Percentiles rank a stretch among this genome's conserved stretches.
These are phyloP conservation scores for Bombyx mori DNA, from an alignment of 1,140 invertebrate species.

Conservation along the genomic window ASM3026992v2 NC_085110.1:15733501-15734000, in stretches of 20 bases:
- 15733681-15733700: constrained; percentile 67
- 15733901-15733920: too few relatives aligned
- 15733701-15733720: constrained; percentile 66
- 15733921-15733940: too few relatives aligned
- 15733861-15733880: not conserved
- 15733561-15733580: constrained; percentile 59
- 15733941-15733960: too few relatives aligned
- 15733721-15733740: constrained; percentile 61
- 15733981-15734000: too few relatives aligned
- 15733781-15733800: constrained; percentile 29
- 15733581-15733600: constrained; percentile 24
- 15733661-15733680: constrained; percentile 47
- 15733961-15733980: too few relatives aligned
- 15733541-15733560: constrained; percentile 50
- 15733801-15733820: constrained; percentile 32
- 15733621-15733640: constrained; percentile 57
- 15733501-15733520: constrained; percentile 18
- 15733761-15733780: constrained; percentile 39
- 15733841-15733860: constrained; percentile 4
- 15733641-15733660: constrained; percentile 59
- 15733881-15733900: not conserved
- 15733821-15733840: constrained; percentile 14
- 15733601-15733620: constrained; percentile 15
- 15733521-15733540: constrained; percentile 46
- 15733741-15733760: constrained; percentile 53